Percentiles rank a stretch among this genome's conserved stretches.
These are phyloP conservation scores for Platyura marginata DNA, from an alignment of 1,140 invertebrate genomes.

Conservation along the genomic window DNA sequence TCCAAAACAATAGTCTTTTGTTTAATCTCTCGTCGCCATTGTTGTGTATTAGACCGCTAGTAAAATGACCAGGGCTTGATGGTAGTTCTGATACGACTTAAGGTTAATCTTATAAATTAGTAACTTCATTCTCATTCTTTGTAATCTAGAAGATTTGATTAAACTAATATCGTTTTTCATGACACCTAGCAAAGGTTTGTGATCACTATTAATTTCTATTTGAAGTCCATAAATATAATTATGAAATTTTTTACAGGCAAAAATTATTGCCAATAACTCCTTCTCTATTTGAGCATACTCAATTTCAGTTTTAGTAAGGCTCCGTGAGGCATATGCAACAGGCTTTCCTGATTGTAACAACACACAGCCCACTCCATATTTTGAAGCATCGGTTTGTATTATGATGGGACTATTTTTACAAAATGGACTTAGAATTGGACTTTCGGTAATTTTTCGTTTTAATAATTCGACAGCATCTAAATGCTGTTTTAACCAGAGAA, in stretches of 20 bases:
- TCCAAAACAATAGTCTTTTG: too few relatives aligned
- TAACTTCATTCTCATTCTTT: constrained; percentile 22
- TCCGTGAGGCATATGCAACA: constrained; percentile 19
- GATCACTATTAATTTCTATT: too few relatives aligned
- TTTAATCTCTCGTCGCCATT: too few relatives aligned
- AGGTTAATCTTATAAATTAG: constrained; percentile 18
- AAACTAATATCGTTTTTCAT: constrained; percentile 20
- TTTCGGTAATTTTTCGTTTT: constrained; percentile 7
- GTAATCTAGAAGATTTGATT: constrained; percentile 17
- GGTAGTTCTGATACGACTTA: too few relatives aligned
- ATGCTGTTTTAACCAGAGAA: constrained; percentile 4
- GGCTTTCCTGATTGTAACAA: constrained; percentile 12
- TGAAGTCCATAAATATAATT: constrained; percentile 9
- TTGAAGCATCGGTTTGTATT: constrained; percentile 16
- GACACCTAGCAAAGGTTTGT: constrained; percentile 14
- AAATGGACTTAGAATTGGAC: constrained; percentile 11
- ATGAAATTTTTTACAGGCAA: constrained; percentile 8
- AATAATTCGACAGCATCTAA: constrained; percentile 6
- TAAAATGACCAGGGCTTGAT: too few relatives aligned
- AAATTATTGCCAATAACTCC: constrained; percentile 19
- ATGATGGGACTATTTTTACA: constrained; percentile 9
- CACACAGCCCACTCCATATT: constrained; percentile 10
- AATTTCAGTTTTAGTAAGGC: constrained; percentile 9
- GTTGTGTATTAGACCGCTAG: too few relatives aligned
- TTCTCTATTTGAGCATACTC: constrained; percentile 10